Percentiles rank a stretch among this genome's conserved stretches.
Conservation (phyloP, 2,888 invertebrate species). For the Disparrhopalites patrizii region DNA sequence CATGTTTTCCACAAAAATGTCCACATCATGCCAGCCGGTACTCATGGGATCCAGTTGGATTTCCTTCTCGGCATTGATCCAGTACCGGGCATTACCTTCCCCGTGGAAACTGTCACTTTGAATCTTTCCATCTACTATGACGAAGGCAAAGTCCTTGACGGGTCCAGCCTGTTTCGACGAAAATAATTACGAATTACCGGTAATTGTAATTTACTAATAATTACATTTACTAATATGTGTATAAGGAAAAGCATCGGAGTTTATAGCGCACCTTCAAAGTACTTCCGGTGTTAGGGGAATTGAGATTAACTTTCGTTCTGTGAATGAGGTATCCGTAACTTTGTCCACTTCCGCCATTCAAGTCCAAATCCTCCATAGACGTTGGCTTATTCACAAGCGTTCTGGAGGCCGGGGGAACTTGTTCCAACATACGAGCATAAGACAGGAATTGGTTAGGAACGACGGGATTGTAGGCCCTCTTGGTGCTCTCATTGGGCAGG, state of each 20-base stretch:
- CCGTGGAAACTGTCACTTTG: conserved; percentile 18
- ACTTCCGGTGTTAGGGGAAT: conserved; percentile 22
- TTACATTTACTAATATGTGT: background rate
- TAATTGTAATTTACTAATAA: background rate
- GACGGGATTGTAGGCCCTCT: conserved; percentile 51
- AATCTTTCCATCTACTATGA: conserved; percentile 54
- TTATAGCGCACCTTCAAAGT: conserved; percentile 29
- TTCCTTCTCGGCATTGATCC: conserved; percentile 33
- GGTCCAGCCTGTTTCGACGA: conserved; percentile 51
- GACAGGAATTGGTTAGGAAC: conserved; percentile 43
- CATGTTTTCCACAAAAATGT: conserved; percentile 55
- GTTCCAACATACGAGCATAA: conserved; percentile 47
- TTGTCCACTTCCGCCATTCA: conserved; percentile 54
- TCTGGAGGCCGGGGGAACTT: conserved; percentile 38
- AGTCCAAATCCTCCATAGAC: conserved; percentile 49
- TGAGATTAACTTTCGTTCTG: conserved; percentile 50
- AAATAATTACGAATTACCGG: too few species aligned
- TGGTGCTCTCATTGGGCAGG: conserved; percentile 50
- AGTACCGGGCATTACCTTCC: conserved; percentile 27
- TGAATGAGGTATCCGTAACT: conserved; percentile 60
- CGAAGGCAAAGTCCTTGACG: conserved; percentile 57
- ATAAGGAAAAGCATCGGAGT: background rate
- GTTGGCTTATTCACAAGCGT: conserved; percentile 32
- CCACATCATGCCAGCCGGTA: conserved; percentile 38
- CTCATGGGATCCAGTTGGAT: conserved; percentile 14